Base-by-base conservation (phyloP, 2,888 invertebrate genomes). In the Plagiodera versicolora region DNA sequence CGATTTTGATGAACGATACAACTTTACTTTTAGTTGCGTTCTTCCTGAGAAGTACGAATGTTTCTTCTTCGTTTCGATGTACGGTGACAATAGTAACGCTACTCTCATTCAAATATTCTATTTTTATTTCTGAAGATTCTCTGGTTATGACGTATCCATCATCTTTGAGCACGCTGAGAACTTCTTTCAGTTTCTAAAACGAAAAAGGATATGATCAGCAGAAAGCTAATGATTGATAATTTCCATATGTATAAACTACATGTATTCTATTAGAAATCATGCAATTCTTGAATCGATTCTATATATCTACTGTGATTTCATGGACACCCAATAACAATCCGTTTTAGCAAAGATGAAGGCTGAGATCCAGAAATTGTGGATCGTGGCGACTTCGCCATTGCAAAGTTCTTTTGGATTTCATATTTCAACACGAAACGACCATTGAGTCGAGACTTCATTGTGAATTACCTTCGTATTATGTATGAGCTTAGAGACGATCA, bases 81-180 rank as follows among this genome's bases (percentile, higher is more conserved):
- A 61, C 50, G n/a, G 69, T 67, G 19, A 53, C 11, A 9, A 60
- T 16, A 9, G 56, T 17, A 9, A 64, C 6, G 9, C 47, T 46
- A 16, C 60, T 10, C 11, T 16, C 14, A 16, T 14, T 10, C 45
- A 45, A 6, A n/a, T 6, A 9, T 1, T 45, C 45, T 1, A 18
- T 14, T 18, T 53, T 30, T 14, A 65, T 82, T 44, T 81, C 80
- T 8, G 79, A 75, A 44, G 79, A 81, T 74, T 89, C 89, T 28
- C 89, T 81, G 18, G 86, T 82, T 49, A 89, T 76, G 1, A 89
- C 70, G 72, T 85, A 89, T 53, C 86, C 86, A 68, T 83, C 84
- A n/a, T 87, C 85, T 17, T 82, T 81, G 1, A 61, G 16, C 11
- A 65, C 61, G 8, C 56, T 61, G 18, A 61, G 62, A 9, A 61